Evolutionary conservation across 2,888 invertebrate species (phyloP).

Genomic region (Micoletzkya japonica): DNA sequence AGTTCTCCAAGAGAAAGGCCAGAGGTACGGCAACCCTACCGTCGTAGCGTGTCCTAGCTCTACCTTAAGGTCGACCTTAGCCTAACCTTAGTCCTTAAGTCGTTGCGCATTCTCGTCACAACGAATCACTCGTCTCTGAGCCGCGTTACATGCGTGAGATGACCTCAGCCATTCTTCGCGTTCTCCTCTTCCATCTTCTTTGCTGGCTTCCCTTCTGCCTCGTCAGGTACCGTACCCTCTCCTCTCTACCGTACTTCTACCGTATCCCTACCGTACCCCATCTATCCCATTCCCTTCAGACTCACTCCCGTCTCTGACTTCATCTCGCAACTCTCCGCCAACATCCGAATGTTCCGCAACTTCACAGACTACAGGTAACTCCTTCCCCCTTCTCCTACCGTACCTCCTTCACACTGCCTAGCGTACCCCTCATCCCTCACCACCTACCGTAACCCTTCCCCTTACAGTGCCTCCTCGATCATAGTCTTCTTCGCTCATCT

Average conservation of each 20-base stretch:
- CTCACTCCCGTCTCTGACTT: constrained; percentile 38
- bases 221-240: constrained; percentile 32
- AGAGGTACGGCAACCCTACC: constrained; percentile 38
- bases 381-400: neutral
- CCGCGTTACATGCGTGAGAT: constrained; percentile 62
- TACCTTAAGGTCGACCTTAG: neutral
- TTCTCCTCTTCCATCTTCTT: constrained; percentile 61
- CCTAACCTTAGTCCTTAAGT: constrained; percentile 32
- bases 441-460: too few species aligned
- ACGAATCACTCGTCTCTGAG: constrained; percentile 51
- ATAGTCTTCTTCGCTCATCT: constrained; percentile 52
- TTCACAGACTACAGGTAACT: constrained; percentile 43
- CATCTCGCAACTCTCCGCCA: constrained; percentile 40
- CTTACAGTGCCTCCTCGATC: constrained; percentile 43
- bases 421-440: neutral
- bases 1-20: constrained; percentile 58
- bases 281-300: constrained; percentile 3
- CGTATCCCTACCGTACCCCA: neutral
- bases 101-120: constrained; percentile 39
- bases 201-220: constrained; percentile 60
- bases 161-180: constrained; percentile 59
- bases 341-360: constrained; percentile 43
- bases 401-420: neutral
- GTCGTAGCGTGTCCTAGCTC: neutral
- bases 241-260: neutral